Evolutionary conservation across 2,797 vertebrate species (phyloP), one percentile per base, ranked within the genome.

Genomic region (Ispidina picta): DNA sequence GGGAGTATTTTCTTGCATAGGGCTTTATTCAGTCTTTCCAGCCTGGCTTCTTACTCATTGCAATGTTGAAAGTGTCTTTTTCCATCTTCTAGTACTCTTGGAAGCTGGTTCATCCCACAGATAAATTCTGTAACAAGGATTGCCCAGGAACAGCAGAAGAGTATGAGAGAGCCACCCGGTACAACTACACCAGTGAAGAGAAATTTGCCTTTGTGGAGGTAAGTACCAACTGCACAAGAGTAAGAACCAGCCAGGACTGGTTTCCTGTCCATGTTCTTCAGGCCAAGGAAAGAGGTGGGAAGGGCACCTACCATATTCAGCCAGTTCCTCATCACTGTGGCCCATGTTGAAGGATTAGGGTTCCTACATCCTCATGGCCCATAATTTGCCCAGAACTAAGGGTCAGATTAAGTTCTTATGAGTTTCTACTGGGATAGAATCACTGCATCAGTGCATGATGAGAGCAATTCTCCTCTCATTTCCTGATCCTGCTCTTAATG

Each of bases 91-190:
- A 99, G 99, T 99, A 99, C 87, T 99, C 99, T 6, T 99, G 99
- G 99, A 99, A 99, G 97, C 97, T 99, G 87, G 99, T 99, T 72
- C 99, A 99, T 95, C 99, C 99, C 64, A 99, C 99, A 3, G 99
- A 99, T 97, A 99, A 99, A 83, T 99, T 99, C 98, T 99, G 99
- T 95, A 99, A 99, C 95, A 99, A 99, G 92, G 99, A 99, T 95
- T 99, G 99, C 86, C 99, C 99, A 0, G 99, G 99, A 76, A 99
- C 99, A 1, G 99, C 99, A 0, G 99, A 99, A 94, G 99, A 99
- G 82, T 99, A 99, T 3, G 99, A 99, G 88, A 97, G 99, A 25
- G 99, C 99, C 93, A 99, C 99, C 0, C 98, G 99, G 14, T 99
- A 99, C 97, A 99, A 99, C 96, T 99, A 99, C 96, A 99, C 99